Evolutionary conservation across 2,888 invertebrate genomes (phyloP).

Genomic region (Hololepta plana): DNA sequence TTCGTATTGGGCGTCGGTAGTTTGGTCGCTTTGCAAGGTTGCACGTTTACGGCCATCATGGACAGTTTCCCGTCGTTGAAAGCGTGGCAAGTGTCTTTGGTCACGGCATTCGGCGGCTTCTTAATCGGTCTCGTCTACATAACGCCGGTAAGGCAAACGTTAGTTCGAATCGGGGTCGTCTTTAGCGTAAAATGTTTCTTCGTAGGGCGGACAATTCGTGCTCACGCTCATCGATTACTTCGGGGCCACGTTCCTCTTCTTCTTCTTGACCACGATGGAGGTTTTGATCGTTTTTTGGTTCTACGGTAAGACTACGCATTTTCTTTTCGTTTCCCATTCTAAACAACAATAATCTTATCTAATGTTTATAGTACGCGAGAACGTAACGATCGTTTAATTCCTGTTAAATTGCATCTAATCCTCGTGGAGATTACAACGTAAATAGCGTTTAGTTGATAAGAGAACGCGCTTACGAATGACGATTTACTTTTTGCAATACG

Average conservation of each 20-base stretch:
- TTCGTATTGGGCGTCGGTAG: conserved; percentile 64
- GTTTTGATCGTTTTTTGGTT: conserved; percentile 36
- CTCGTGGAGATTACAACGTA: too few relatives aligned
- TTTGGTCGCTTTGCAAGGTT: conserved; percentile 50
- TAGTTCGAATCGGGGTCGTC: too few relatives aligned
- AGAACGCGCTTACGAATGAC: too few relatives aligned
- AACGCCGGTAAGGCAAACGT: conserved; percentile 40
- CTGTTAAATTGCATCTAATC: too few relatives aligned
- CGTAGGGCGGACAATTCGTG: conserved; percentile 41
- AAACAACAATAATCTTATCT: too few relatives aligned
- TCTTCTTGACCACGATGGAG: conserved; percentile 37
- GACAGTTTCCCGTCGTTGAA: conserved; percentile 46
- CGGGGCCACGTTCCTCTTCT: conserved; percentile 41
- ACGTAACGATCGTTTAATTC: too few relatives aligned
- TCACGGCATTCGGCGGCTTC: conserved; percentile 32
- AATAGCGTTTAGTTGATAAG: too few relatives aligned
- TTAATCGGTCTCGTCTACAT: conserved; percentile 49
- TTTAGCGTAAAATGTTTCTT: too few relatives aligned
- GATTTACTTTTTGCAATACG: too few relatives aligned
- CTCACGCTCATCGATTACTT: conserved; percentile 39
- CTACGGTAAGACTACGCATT: conserved; percentile 32
- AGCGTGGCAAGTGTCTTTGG: conserved; percentile 38
- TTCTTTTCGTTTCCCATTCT: too few relatives aligned
- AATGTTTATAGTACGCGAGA: too few relatives aligned
- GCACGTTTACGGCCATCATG: conserved; percentile 46